Evolutionary conservation across 2,113 vertebrate species (phyloP), one percentile per base, ranked within the genome.

Genomic region (Aldabrachelys gigantea): DNA sequence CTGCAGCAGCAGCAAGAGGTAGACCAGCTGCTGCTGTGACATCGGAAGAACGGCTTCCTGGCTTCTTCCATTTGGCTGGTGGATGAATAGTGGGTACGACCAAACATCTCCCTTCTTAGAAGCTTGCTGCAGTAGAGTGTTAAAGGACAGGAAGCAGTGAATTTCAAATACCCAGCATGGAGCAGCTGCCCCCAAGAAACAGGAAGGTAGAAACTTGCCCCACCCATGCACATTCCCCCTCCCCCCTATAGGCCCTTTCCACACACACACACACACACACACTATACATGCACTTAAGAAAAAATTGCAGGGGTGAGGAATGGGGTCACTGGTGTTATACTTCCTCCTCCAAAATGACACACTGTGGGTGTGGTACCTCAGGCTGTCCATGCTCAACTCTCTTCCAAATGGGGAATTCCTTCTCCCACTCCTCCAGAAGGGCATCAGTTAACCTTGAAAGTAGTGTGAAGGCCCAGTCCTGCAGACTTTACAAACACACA

Each of bases 41-140:
- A 76, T 44, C 24, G 38, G 22, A 44, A 44, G n/a, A 22, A 41
- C 5, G 4, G 41, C n/a, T 41, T 41, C 24, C 44, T 5, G 10
- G 19, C 24, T 92, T 2, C n/a, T 94, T 76, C 47, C 41, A 80
- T 3, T 56, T 96, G 90, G 13, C 27, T 2, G 21, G 14, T 81
- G 31, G 29, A 59, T 19, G 87, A 88, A 87, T 41, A 89, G 35
- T 82, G 76, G 59, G 29, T 52, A 81, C 2, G 24, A 50, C 9
- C 29, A 47, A 54, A 35, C 1, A 0, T 69, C 91, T 91, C 85
- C 41, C 38, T 76, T 38, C 13, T 13, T 82, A n/a, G 53, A 82
- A 17, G 83, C 84, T 21, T 1, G 17, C 31, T 89, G 47, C 0
- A 0, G 0, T 13, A 41, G 59, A 16, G 21, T 22, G 38, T 44